Evolutionary conservation across 2,113 vertebrate genomes (phyloP).

Genomic region (Axis porcinus): DNA sequence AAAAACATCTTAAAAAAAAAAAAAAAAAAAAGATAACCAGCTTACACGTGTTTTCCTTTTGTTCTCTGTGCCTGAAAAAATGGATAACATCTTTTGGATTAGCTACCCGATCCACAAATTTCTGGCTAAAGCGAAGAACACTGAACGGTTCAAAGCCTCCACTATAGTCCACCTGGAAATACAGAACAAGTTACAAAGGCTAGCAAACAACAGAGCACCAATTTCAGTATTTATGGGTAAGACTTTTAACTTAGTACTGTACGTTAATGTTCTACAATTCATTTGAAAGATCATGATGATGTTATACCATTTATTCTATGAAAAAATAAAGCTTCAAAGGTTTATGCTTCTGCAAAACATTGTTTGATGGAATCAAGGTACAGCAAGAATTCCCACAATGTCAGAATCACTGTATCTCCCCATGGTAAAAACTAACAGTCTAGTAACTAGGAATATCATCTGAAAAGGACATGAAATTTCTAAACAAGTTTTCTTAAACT

Average conservation of each 20-base stretch:
- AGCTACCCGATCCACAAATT: constrained; percentile 92
- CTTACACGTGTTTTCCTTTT: constrained; percentile 86
- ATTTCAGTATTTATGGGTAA: not conserved
- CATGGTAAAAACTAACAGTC: not conserved
- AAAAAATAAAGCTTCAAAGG: not conserved
- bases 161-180: constrained; percentile 92
- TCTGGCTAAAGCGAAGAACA: constrained; percentile 94
- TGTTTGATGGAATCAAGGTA: not conserved
- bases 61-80: constrained; percentile 90
- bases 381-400: not conserved
- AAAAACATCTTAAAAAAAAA: not conserved
- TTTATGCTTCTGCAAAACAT: not conserved
- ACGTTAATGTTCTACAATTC: not conserved
- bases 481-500: not conserved
- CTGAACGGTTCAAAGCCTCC: constrained; percentile 95
- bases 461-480: not conserved
- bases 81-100: constrained; percentile 97
- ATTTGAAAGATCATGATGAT: not conserved
- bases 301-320: not conserved
- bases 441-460: not conserved
- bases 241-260: not conserved
- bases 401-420: not conserved
- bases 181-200: not conserved
- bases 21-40: not conserved
- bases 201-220: not conserved